Percentiles rank a stretch among this genome's conserved stretches.
Conservation (phyloP, 2,113 vertebrate species). For the Ceratotherium simum region DNA sequence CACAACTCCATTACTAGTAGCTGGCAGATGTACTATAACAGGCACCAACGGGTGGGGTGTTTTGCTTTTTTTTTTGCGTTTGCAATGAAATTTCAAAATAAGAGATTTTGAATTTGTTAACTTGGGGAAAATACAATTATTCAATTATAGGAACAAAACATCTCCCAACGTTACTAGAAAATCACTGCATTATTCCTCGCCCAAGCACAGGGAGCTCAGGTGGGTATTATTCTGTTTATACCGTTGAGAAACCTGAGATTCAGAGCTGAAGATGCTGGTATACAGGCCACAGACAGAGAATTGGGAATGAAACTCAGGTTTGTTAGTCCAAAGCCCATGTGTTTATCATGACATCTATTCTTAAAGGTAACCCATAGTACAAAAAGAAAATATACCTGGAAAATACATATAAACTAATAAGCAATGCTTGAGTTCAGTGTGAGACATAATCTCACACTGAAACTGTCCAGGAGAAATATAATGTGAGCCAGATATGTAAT, state of each 20-base stretch:
- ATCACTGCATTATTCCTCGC: not conserved
- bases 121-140: not conserved
- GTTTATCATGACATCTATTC: not conserved
- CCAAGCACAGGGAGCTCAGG: not conserved
- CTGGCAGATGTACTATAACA: not conserved
- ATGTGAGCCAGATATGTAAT: not conserved
- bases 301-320: not conserved
- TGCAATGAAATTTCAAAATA: constrained; percentile 53
- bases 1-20: not conserved
- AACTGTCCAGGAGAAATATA: not conserved
- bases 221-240: not conserved
- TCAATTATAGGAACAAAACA: not conserved
- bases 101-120: constrained; percentile 12
- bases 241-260: not conserved
- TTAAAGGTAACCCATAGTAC: not conserved
- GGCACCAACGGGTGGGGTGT: not conserved
- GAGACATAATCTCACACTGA: not conserved
- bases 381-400: not conserved
- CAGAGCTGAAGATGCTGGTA: not conserved
- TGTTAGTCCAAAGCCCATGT: not conserved
- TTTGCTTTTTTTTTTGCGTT: not conserved
- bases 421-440: not conserved
- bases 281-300: not conserved
- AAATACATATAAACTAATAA: not conserved
- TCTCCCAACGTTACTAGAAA: not conserved